A percentile compares a stretch with the other conserved stretches of the same genome.
Evolutionary conservation across 92 coral and sea anemone genomes (phyloP).

Genomic region (Bergia puertoricense): DNA sequence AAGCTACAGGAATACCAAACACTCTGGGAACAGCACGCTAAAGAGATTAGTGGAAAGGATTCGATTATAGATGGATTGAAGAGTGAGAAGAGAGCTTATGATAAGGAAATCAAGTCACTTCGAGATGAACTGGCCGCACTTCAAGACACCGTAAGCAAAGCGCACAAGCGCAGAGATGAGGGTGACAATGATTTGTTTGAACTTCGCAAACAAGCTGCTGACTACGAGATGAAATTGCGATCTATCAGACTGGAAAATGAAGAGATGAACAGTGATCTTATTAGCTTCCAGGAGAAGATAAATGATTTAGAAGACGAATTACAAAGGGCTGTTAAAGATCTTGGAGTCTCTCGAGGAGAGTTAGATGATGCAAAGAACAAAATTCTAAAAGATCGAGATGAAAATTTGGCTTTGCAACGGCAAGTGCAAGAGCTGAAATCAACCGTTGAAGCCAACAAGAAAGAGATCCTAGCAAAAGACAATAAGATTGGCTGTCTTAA

Average conservation of each 20-base stretch:
- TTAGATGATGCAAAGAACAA: conserved; percentile 83
- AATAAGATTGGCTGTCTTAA: conserved; percentile 81
- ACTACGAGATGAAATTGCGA: conserved; percentile 74
- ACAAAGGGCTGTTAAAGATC: conserved; percentile 81
- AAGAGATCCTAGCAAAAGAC: conserved; percentile 73
- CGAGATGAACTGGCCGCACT: conserved; percentile 85
- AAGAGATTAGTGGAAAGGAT: conserved; percentile 80
- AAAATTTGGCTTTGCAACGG: conserved; percentile 60
- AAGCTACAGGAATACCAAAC: conserved; percentile 87
- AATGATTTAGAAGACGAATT: conserved; percentile 81
- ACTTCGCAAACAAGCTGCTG: conserved; percentile 80
- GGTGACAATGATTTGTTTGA: conserved; percentile 83
- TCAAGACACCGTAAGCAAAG: conserved; percentile 79
- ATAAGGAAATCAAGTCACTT: conserved; percentile 80
- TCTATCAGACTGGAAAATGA: conserved; percentile 83
- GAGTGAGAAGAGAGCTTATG: conserved; percentile 80
- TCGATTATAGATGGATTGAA: conserved; percentile 78
- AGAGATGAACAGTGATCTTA: conserved; percentile 92
- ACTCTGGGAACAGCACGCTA: conserved; percentile 87
- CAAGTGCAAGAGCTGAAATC: conserved; percentile 75
- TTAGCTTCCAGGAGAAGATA: conserved; percentile 82
- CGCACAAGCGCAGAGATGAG: conserved; percentile 82
- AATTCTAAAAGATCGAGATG: conserved; percentile 76
- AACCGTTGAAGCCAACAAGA: conserved; percentile 70
- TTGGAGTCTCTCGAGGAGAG: conserved; percentile 79